Conservation (phyloP, 2,888 invertebrate species). For the Petrolisthes cinctipes region DNA sequence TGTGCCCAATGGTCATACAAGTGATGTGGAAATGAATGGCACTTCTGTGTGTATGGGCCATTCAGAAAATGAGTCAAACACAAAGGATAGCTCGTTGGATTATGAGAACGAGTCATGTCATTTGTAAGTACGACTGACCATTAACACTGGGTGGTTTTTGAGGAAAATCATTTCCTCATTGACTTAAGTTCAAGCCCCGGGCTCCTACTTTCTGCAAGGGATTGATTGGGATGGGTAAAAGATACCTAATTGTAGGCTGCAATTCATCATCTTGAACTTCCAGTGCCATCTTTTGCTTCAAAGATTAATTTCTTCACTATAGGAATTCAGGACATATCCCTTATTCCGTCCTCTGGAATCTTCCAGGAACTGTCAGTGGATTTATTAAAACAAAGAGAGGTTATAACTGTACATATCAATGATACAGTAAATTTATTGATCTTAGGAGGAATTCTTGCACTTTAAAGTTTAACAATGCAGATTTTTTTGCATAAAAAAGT, state of each 20-base stretch:
- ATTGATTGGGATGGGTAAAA: constrained; percentile 38
- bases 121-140: constrained; percentile 58
- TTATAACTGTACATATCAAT: no score
- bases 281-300: constrained; percentile 21
- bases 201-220: constrained; percentile 13
- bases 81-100: constrained; percentile 49
- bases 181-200: constrained; percentile 19
- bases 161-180: constrained; percentile 44
- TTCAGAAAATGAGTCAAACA: constrained; percentile 49
- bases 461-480: no score
- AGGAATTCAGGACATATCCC: constrained; percentile 16
- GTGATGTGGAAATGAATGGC: constrained; percentile 60
- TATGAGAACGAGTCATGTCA: constrained; percentile 58
- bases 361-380: neutral
- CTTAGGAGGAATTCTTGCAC: no score
- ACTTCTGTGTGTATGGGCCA: constrained; percentile 45
- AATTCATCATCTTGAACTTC: constrained; percentile 7
- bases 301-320: neutral
- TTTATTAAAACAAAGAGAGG: no score
- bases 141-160: constrained; percentile 34
- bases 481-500: no score
- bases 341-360: constrained; percentile 15
- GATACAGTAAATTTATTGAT: no score
- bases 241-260: neutral
- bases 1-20: constrained; percentile 52